Evolutionary conservation across 2,797 vertebrate species (phyloP), one percentile per base, ranked within the genome.

Genomic region (Acipenser oxyrinchus): DNA sequence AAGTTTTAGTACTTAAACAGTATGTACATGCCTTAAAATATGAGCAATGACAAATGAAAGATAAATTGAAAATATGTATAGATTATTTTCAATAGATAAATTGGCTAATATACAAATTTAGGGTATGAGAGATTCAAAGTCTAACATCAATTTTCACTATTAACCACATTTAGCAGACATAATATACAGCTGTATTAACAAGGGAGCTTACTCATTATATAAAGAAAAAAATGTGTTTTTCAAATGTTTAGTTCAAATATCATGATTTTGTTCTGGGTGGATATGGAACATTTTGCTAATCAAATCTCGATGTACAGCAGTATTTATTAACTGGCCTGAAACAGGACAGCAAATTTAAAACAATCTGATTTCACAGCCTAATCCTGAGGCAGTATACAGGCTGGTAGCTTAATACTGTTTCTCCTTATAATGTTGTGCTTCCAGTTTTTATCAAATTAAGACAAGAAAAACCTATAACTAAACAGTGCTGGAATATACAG

Each of bases 401-500:
- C 91, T 92, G 88, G 90, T 89, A 91, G 91, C 84, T 86, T 84
- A 90, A 92, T 88, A 88, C 86, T 88, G 86, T 82, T 87, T 90
- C 87, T 86, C 90, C 84, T 89, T 82, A 87, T 84, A 82, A 90
- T 84, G 92, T 96, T 98, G 94, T 97, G 94, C 94, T 96, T 96
- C 88, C 88, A 81, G 37, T 72, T 81, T 88, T 86, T 86, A 88
- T 89, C 83, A 91, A 87, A 90, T 82, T 81, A 84, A 88, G 88
- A 87, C 75, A 85, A 85, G 82, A 86, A 88, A 83, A 89, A 89
- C 84, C 78, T 86, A 83, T 77, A 84, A 79, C 81, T 88, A 85
- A 87, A 90, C 87, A 90, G 89, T 90, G 91, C 90, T 89, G 88
- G 84, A 88, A 93, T 91, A 93, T 93, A 93, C 90, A 94, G 89